phyloP scores from a whole-genome alignment of 2,113 vertebrate species.

The Burhinus bistriatus region DNA sequence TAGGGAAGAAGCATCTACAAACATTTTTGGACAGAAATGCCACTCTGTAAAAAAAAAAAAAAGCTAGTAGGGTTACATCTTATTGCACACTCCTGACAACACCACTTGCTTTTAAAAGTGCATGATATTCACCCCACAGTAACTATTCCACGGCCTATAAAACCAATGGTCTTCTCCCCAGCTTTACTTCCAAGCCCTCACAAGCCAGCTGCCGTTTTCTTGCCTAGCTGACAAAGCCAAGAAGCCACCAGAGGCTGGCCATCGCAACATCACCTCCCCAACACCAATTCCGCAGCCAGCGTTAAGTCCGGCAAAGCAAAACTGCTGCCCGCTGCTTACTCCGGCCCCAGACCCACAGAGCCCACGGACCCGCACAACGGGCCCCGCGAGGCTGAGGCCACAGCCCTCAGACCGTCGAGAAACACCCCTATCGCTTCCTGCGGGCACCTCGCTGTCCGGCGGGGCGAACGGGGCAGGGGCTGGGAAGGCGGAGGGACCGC shows the following conservation, averaged over 20 bases:
- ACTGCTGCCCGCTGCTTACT: fast-evolving
- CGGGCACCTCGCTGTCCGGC: too few species aligned
- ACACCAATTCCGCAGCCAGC: neutral
- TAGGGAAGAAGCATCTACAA: fast-evolving
- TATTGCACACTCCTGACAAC: neutral
- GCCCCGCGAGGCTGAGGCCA: neutral
- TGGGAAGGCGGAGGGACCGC: too few species aligned
- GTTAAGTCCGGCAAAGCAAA: neutral
- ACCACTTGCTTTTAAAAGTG: fast-evolving
- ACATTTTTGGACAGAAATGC: neutral
- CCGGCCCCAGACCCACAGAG: too few species aligned
- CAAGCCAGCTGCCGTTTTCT: fast-evolving
- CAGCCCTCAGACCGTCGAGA: too few species aligned
- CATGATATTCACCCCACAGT: fast-evolving
- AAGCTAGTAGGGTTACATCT: fast-evolving
- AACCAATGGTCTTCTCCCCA: neutral
- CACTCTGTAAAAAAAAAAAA: neutral
- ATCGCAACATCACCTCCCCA: neutral
- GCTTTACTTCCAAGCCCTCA: neutral
- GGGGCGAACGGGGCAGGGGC: fast-evolving
- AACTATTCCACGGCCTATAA: fast-evolving
- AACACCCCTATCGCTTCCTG: neutral
- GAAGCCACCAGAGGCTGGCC: fast-evolving
- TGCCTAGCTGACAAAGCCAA: neutral
- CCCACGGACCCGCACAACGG: too few species aligned